Evolutionary conservation across 2,797 vertebrate genomes (phyloP), one percentile per base, ranked within the genome.

Genomic region (Heliangelus exortis): DNA sequence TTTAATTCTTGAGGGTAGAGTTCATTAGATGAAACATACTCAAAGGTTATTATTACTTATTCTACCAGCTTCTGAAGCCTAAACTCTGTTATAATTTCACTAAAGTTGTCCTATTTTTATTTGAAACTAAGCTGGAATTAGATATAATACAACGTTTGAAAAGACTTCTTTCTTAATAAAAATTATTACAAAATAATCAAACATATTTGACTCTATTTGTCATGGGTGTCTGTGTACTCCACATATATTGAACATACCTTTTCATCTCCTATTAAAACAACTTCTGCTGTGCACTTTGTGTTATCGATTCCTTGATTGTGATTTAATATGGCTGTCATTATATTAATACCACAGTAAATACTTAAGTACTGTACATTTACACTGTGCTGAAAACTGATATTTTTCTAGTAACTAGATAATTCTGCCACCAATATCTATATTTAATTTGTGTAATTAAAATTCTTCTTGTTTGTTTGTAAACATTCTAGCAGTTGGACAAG

Each of bases 401-500:
- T 73, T 84, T 92, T 82, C 67, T 36, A 65, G 29, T 53, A 84
- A 17, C 62, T 85, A 68, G 47, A 57, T 84, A 59, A 86, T 79
- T 79, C 79, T 92, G 66, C 80, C 31, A 78, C 65, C 8, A 53
- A 23, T 84, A 48, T 65, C 58, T 91, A 55, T 39, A 62, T 61
- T 84, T 62, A 57, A 59, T n/a, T 73, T 81, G 33, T 87, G 13
- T 65, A 76, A 63, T 75, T 87, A 31, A 80, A 91, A 77, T 10
- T 55, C 79, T 94, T 23, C 67, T 73, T 77, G 36, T 92, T 78
- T 92, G 28, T 91, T 48, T 87, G 63, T 91, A 68, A 93, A 95
- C 77, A 94, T 95, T 84, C 59, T 94, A 95, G 94, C 97, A 92
- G 98, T 97, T 89, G 97, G 96, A 78, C 97, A 98, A 79, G 95